phyloP scores from a whole-genome alignment of 2,113 vertebrate species.

The Coptodon rendalli region DNA sequence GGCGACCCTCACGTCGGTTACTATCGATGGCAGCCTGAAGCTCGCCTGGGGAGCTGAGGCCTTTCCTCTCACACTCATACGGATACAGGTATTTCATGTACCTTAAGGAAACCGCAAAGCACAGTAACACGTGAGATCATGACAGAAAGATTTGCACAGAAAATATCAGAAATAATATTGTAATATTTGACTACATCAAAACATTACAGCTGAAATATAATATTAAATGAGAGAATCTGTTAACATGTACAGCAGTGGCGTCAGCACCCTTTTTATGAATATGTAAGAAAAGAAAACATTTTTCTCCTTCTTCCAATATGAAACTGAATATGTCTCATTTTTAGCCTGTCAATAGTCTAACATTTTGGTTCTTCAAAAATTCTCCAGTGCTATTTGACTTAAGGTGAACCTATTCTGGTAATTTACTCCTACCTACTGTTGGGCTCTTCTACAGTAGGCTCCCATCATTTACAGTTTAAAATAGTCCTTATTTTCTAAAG shows the following conservation, averaged over 20 bases:
- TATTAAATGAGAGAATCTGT: background rate
- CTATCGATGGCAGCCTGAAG: slow-evolving; percentile 96
- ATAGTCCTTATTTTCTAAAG: background rate
- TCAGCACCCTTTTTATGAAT: background rate
- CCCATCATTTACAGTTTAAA: background rate
- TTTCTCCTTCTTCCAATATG: background rate
- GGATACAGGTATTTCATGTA: slow-evolving; percentile 98
- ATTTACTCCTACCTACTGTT: background rate
- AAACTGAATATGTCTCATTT: background rate
- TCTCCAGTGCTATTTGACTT: background rate
- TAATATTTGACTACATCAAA: background rate
- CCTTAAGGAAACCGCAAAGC: slow-evolving; percentile 29
- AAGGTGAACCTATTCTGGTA: background rate
- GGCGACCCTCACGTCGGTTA: slow-evolving; percentile 89
- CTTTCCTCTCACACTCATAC: slow-evolving; percentile 94
- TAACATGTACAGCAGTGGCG: background rate
- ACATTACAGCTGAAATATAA: background rate
- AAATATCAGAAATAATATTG: background rate
- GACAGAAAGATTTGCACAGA: background rate
- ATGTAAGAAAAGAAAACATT: background rate
- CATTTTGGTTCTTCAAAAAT: background rate
- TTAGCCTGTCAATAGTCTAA: background rate
- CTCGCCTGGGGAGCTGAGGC: slow-evolving; percentile 90
- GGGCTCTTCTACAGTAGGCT: background rate
- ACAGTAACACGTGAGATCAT: background rate